Evolutionary conservation across 2,113 vertebrate species (phyloP).

Genomic region (Leiothrix lutea): DNA sequence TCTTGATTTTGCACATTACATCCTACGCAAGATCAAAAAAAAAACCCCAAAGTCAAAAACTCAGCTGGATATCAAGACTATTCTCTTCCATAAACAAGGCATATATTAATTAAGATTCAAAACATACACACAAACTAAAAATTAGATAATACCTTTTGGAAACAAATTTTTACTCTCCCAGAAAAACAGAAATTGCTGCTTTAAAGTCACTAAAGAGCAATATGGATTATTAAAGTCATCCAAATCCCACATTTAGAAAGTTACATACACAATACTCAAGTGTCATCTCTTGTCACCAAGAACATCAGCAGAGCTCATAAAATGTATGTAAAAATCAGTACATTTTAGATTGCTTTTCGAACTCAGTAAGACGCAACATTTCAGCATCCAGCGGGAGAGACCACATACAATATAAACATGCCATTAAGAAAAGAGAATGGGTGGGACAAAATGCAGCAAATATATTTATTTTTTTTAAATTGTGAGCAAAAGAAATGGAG

Average conservation of each 20-base stretch:
- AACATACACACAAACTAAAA: slow-evolving; percentile 70
- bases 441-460: slow-evolving; percentile 75
- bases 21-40: slow-evolving; percentile 87
- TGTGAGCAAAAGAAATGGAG: slow-evolving; percentile 78
- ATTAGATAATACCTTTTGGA: slow-evolving; percentile 62
- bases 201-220: slow-evolving; percentile 23
- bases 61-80: slow-evolving; percentile 74
- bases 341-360: slow-evolving; percentile 56
- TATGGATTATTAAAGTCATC: background rate
- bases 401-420: slow-evolving; percentile 71
- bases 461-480: slow-evolving; percentile 63
- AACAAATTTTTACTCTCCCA: slow-evolving; percentile 2
- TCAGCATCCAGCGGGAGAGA: slow-evolving; percentile 75
- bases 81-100: slow-evolving; percentile 82
- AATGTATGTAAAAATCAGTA: slow-evolving; percentile 33
- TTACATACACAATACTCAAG: slow-evolving; percentile 16
- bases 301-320: slow-evolving; percentile 39
- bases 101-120: slow-evolving; percentile 76
- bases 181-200: slow-evolving; percentile 12
- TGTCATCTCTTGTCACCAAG: background rate
- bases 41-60: slow-evolving; percentile 75
- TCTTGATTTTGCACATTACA: slow-evolving; percentile 97
- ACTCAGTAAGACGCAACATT: slow-evolving; percentile 44
- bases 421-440: slow-evolving; percentile 77
- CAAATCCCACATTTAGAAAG: background rate